These are phyloP conservation scores for Mus spretus DNA, from an alignment of 2,797 vertebrate genomes.

Conservation along the genomic window DNA sequence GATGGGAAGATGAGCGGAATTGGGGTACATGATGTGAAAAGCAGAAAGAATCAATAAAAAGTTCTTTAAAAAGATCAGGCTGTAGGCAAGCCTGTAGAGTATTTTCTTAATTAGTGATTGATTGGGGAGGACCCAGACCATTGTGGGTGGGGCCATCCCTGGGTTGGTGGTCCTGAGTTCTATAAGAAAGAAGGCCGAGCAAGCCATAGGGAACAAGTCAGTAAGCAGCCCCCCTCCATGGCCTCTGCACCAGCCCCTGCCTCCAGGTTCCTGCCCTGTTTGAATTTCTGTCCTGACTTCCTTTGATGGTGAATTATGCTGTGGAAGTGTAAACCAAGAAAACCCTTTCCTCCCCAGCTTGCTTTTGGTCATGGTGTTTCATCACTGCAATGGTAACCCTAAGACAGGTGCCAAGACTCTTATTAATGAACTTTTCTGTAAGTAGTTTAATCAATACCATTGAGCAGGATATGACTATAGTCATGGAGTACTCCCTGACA, in stretches of 20 bases:
- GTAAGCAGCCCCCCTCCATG: not conserved
- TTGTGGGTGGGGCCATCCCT: not conserved
- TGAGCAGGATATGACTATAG: not conserved
- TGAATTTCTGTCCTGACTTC: not conserved
- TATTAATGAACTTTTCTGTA: not conserved
- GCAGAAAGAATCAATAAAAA: not conserved
- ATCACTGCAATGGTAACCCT: not conserved
- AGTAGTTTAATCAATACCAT: not conserved
- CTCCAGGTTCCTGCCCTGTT: not conserved
- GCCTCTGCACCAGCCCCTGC: not conserved
- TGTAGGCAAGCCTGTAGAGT: not conserved
- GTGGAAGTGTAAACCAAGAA: not conserved
- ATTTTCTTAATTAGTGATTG: not conserved
- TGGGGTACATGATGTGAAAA: not conserved
- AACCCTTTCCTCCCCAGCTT: not conserved
- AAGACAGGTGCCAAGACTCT: not conserved
- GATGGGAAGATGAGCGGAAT: not conserved
- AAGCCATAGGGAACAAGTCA: not conserved
- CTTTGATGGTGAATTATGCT: not conserved
- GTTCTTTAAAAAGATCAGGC: not conserved
- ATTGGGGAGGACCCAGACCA: not conserved
- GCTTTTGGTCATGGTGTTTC: not conserved
- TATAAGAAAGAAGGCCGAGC: not conserved
- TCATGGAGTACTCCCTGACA: not conserved
- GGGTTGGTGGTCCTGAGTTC: not conserved